Conservation (phyloP, 2,797 vertebrate species). For the Anguilla obscura region DNA sequence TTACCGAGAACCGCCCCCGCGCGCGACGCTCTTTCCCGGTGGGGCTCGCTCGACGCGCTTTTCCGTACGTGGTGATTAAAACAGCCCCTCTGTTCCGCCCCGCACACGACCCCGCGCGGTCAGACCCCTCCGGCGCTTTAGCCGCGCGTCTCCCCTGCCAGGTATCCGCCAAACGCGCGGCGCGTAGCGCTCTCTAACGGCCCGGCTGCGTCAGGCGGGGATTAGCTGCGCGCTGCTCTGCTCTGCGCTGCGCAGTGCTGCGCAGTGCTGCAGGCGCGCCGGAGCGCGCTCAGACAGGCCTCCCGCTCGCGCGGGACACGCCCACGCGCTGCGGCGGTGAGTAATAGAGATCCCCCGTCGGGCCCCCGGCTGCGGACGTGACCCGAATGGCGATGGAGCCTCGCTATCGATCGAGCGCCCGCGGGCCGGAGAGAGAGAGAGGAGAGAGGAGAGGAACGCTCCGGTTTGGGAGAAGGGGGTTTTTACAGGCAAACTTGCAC, state of each 20-base stretch:
- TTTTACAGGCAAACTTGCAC: not conserved
- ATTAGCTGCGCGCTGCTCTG: too few relatives aligned
- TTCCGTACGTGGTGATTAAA: not conserved
- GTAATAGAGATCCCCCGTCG: not conserved
- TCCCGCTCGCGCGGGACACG: not conserved
- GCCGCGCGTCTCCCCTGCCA: too few relatives aligned
- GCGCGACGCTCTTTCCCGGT: not conserved
- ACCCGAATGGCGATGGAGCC: not conserved
- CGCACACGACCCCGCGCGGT: not conserved
- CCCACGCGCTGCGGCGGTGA: slow-evolving; percentile 7
- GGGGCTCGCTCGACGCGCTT: not conserved
- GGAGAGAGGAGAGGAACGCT: not conserved
- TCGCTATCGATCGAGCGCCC: not conserved
- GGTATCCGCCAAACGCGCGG: too few relatives aligned
- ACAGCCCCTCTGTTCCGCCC: not conserved
- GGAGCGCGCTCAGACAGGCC: not conserved
- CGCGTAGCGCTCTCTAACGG: too few relatives aligned
- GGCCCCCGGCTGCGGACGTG: slow-evolving; percentile 5
- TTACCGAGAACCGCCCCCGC: too few relatives aligned
- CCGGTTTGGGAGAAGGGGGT: not conserved
- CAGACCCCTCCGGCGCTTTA: too few relatives aligned
- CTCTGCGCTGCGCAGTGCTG: not conserved
- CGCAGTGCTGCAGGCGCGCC: not conserved
- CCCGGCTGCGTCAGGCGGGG: too few relatives aligned
- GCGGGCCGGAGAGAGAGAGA: not conserved